Conservation (phyloP, 2,113 vertebrate species). For the Erythrolamprus reginae region DNA sequence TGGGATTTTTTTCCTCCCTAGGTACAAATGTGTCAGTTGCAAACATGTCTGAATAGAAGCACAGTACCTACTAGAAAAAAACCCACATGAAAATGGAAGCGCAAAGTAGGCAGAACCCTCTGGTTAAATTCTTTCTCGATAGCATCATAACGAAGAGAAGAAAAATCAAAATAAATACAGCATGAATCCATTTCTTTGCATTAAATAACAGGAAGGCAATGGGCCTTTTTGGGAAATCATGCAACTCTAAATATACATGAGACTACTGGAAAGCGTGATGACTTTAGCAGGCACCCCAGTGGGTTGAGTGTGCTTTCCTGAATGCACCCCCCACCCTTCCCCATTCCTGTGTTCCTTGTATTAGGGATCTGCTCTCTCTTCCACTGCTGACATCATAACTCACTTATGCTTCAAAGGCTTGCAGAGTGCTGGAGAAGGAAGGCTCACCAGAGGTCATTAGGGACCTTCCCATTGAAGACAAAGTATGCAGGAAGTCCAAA, state of each 20-base stretch:
- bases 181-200: conserved; percentile 11
- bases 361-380: not conserved
- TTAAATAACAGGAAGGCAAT: not conserved
- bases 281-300: not conserved
- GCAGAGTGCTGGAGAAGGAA: not conserved
- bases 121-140: conserved; percentile 41
- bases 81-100: conserved; percentile 19
- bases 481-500: not conserved
- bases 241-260: not conserved
- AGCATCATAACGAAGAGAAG: conserved; percentile 35
- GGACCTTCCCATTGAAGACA: not conserved
- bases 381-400: not conserved
- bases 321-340: not conserved
- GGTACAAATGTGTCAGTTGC: conserved; percentile 26
- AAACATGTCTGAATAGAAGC: conserved; percentile 37
- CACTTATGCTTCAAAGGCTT: not conserved
- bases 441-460: not conserved
- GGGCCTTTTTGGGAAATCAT: not conserved
- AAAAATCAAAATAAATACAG: conserved; percentile 20
- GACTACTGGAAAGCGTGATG: conserved; percentile 7
- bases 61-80: conserved; percentile 25
- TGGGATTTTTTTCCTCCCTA: not conserved
- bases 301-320: not conserved
- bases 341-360: not conserved
- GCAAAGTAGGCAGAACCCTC: conserved; percentile 42